Evolutionary conservation across 2,113 vertebrate genomes (phyloP).

Genomic region (Anseranas semipalmata): DNA sequence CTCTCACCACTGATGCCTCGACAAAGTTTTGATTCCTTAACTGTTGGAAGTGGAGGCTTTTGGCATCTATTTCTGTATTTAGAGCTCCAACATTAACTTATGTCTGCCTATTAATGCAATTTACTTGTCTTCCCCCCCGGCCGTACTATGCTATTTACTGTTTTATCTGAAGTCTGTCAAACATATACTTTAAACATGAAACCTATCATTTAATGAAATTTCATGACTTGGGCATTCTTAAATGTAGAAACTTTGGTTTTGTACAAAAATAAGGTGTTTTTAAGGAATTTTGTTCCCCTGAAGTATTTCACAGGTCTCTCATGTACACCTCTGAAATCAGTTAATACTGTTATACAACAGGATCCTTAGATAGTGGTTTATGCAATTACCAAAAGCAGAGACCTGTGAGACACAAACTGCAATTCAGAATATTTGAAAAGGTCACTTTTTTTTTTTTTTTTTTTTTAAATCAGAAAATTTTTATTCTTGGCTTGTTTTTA

Average conservation of each 20-base stretch:
- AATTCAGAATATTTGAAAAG: slow-evolving; percentile 24
- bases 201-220: not conserved
- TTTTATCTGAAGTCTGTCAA: not conserved
- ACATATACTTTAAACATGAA: not conserved
- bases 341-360: not conserved
- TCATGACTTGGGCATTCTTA: not conserved
- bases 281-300: not conserved
- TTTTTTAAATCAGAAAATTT: not conserved
- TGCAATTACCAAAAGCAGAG: not conserved
- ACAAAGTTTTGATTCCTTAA: not conserved
- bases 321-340: not conserved
- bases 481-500: not conserved
- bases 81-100: not conserved
- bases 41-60: not conserved
- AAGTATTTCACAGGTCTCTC: not conserved
- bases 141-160: not conserved
- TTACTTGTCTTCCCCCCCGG: not conserved
- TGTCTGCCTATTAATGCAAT: not conserved
- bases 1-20: not conserved
- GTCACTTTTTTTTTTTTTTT: not conserved
- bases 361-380: not conserved
- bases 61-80: not conserved
- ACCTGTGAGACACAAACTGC: not conserved
- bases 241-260: not conserved
- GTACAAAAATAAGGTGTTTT: not conserved